These are phyloP conservation scores for Scaptomyza hsui DNA, from an alignment of 1,140 invertebrate genomes.

Conservation along the genomic window DNA sequence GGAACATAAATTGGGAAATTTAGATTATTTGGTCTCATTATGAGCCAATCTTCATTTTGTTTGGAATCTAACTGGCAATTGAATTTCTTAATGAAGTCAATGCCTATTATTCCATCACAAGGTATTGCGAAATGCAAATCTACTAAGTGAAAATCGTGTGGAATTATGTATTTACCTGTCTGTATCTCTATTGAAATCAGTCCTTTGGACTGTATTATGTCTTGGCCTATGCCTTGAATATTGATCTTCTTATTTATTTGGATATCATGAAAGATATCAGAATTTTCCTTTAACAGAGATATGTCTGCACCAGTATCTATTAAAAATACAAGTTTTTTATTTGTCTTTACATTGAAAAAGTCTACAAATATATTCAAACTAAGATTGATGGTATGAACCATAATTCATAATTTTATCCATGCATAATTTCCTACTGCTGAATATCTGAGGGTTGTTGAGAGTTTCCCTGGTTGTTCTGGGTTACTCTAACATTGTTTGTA, in stretches of 20 bases:
- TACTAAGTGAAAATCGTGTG: constrained; percentile 6
- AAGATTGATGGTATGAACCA: constrained; percentile 14
- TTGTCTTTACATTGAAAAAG: no score
- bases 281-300: constrained; percentile 16
- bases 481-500: constrained; percentile 7
- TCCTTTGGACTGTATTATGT: constrained; percentile 9
- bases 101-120: no score
- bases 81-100: no score
- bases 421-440: neutral
- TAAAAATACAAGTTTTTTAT: constrained; percentile 11
- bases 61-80: no score
- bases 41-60: no score
- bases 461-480: constrained; percentile 7
- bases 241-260: constrained; percentile 16
- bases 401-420: no score
- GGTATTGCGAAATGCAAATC: no score
- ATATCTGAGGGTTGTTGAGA: constrained; percentile 3
- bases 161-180: constrained; percentile 9
- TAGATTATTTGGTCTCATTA: no score
- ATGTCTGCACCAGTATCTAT: constrained; percentile 26
- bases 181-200: constrained; percentile 20
- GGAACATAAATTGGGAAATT: no score
- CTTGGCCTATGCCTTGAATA: constrained; percentile 25
- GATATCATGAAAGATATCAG: constrained; percentile 13
- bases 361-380: constrained; percentile 12